Evolutionary conservation across 2,797 vertebrate genomes (phyloP), one percentile per base, ranked within the genome.

Genomic region (Moxostoma hubbsi): DNA sequence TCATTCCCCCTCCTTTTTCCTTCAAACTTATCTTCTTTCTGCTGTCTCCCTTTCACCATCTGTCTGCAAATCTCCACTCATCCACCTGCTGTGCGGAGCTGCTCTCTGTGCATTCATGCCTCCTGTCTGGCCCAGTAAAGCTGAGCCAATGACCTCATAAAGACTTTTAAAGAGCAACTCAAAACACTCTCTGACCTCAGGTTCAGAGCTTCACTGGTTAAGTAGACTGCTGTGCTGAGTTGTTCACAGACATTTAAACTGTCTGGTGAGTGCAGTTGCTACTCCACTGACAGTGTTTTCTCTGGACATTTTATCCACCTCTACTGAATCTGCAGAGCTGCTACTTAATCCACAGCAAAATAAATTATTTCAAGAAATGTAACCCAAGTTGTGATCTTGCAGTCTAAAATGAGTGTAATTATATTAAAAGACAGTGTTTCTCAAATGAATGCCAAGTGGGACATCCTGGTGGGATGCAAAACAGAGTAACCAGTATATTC

Each of bases 11-110:
- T 73, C 79, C 59, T 81, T 77, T 24, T 83, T 78, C 24, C 73
- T 79, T 82, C 73, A 67, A 55, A 73, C 63, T 81, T 70, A 81
- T 81, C 68, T 82, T 75, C 63, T 85, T 58, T 73, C 66, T 81
- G 79, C 75, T 79, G 69, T 87, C 81, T 86, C 86, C 79, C 75
- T 87, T 77, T 90, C 83, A 82, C 87, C 88, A 88, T 85, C 88
- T 86, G 84, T 87, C 86, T 87, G 87, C 64, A 43, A 75, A 75
- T 87, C 89, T 89, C 87, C 86, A 80, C 79, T 82, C 63, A 51
- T 72, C 55, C 75, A 58, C 84, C 64, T 79, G 72, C 67, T 87
- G 84, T 72, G 83, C 77, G 1, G 24, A 81, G 72, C 58, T 86
- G 83, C 73, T 81, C 84, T 81, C 81, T 80, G 70, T 75, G 76